Conservation (phyloP, 2,113 vertebrate species). For the Setophaga kirtlandii region DNA sequence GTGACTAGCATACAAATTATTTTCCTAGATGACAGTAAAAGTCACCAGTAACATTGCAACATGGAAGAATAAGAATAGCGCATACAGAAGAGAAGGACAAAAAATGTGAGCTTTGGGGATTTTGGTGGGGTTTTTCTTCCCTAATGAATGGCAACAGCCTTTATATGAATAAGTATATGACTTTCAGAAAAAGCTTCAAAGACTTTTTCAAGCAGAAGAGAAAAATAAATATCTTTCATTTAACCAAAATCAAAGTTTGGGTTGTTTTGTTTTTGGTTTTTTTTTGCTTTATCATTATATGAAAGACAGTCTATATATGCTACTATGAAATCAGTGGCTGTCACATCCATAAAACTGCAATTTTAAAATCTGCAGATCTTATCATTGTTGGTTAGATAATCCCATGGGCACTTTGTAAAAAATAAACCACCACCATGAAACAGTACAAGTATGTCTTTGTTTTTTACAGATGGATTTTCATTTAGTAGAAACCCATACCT, state of each 20-base stretch:
- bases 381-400: not conserved
- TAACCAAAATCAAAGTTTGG: not conserved
- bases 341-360: not conserved
- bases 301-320: not conserved
- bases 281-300: not conserved
- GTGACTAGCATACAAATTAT: not conserved
- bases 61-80: not conserved
- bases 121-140: not conserved
- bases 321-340: not conserved
- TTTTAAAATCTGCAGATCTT: not conserved
- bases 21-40: not conserved
- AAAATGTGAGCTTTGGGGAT: not conserved
- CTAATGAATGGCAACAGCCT: not conserved
- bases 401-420: not conserved
- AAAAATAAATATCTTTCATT: not conserved
- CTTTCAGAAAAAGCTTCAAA: not conserved
- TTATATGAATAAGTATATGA: not conserved
- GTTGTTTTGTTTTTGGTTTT: accelerated
- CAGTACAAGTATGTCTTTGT: not conserved
- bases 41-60: not conserved
- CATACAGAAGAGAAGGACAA: not conserved
- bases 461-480: not conserved
- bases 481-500: not conserved
- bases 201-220: not conserved
- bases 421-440: not conserved